Percentiles rank a stretch among this genome's conserved stretches.
Conservation (phyloP, 92 coral and sea anemone genomes). For the Paragorgia papillata region DNA sequence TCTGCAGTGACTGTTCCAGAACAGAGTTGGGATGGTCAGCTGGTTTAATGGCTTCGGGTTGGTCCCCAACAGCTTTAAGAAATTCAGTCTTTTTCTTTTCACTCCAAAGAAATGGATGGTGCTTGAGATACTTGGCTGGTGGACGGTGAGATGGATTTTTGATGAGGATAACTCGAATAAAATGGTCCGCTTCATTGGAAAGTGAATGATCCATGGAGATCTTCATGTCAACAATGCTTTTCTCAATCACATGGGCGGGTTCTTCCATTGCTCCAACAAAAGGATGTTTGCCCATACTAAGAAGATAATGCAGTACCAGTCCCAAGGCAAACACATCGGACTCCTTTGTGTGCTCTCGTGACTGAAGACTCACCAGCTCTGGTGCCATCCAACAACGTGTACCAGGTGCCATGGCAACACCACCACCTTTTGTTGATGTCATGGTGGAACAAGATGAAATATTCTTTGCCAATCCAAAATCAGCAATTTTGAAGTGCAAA, state of each 20-base stretch:
- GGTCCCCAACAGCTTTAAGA: slow-evolving; percentile 55
- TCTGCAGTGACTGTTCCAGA: slow-evolving; percentile 11
- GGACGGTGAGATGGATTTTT: slow-evolving; percentile 40
- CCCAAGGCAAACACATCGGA: slow-evolving; percentile 58
- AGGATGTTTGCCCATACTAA: slow-evolving; percentile 55
- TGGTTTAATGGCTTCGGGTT: slow-evolving; percentile 54
- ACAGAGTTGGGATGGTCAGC: not conserved
- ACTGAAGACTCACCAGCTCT: slow-evolving; percentile 22
- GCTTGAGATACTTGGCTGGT: slow-evolving; percentile 23
- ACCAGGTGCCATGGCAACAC: slow-evolving; percentile 45
- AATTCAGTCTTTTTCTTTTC: slow-evolving; percentile 47
- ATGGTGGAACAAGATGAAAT: slow-evolving; percentile 34
- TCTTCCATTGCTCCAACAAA: slow-evolving; percentile 12
- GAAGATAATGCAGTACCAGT: slow-evolving; percentile 48
- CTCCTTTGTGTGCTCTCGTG: slow-evolving; percentile 24
- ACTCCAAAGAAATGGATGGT: slow-evolving; percentile 68
- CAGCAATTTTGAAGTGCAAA: slow-evolving; percentile 60
- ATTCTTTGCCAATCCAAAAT: slow-evolving; percentile 66
- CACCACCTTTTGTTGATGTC: slow-evolving; percentile 26
- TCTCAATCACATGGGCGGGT: slow-evolving; percentile 41
- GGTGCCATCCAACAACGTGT: slow-evolving; percentile 67
- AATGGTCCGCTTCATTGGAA: slow-evolving; percentile 54
- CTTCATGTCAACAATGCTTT: slow-evolving; percentile 38
- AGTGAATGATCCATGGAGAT: slow-evolving; percentile 7
- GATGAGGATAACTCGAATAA: slow-evolving; percentile 36